These are phyloP conservation scores for Lacerta agilis DNA, from an alignment of 2,797 vertebrate genomes.

Conservation along the genomic window DNA sequence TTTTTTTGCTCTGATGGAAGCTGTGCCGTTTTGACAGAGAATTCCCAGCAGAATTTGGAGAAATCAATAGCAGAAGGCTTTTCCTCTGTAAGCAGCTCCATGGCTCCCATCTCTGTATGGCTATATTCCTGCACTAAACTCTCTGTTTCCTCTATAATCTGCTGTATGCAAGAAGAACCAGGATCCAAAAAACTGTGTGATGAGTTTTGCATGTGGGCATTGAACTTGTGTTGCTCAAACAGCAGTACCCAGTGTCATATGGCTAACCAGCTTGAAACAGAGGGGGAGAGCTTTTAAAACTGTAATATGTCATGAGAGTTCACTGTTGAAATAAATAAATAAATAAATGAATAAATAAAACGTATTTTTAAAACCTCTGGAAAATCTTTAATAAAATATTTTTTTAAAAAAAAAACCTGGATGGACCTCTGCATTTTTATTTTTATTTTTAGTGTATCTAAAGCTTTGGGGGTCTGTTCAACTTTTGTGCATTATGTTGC, in stretches of 20 bases:
- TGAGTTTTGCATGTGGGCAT: neutral
- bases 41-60: conserved; percentile 39
- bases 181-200: neutral
- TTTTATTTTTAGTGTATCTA: too few species aligned
- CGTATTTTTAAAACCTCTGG: too few species aligned
- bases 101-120: neutral
- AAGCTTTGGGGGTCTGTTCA: neutral
- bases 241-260: neutral
- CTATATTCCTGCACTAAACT: neutral
- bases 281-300: neutral
- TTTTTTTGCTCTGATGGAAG: conserved; percentile 51
- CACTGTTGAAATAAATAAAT: neutral
- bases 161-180: neutral
- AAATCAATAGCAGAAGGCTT: conserved; percentile 3
- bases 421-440: too few species aligned
- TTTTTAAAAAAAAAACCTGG: neutral
- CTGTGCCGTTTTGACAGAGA: conserved; percentile 44
- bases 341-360: neutral
- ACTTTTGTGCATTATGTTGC: neutral
- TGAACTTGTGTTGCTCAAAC: neutral
- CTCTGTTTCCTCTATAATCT: neutral
- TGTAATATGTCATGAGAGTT: neutral
- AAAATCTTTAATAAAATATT: too few species aligned
- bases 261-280: neutral
- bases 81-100: neutral